phyloP scores from a whole-genome alignment of 1,140 invertebrate species.

The Brachionus plicatilis region DNA sequence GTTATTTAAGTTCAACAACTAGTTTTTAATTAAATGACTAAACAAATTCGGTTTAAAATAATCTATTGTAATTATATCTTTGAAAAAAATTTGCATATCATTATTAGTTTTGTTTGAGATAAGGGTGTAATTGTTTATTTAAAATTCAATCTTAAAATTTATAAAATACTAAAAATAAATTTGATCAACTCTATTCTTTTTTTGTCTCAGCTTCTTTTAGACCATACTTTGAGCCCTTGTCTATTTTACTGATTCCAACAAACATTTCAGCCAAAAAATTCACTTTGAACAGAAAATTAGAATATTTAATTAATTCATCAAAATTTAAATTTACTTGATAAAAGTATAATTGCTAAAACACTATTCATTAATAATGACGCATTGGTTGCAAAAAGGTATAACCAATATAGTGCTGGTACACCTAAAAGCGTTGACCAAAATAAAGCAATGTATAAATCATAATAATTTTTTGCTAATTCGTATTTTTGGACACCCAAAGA shows the following conservation, averaged over 20 bases:
- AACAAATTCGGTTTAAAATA: background rate
- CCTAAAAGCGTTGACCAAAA: conserved; percentile 49
- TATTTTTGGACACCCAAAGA: conserved; percentile 46
- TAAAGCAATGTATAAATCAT: conserved; percentile 47
- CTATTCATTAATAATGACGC: background rate
- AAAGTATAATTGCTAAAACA: background rate
- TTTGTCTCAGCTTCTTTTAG: background rate
- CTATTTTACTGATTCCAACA: conserved; percentile 23
- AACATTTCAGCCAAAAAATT: background rate
- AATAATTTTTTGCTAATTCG: conserved; percentile 45
- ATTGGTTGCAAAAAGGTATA: conserved; percentile 43
- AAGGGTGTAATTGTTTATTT: background rate
- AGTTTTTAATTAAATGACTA: background rate
- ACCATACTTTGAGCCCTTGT: conserved; percentile 33
- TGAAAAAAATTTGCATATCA: background rate
- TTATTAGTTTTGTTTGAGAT: background rate
- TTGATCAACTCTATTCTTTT: background rate
- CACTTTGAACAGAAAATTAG: background rate
- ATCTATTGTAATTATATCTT: background rate
- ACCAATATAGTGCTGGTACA: conserved; percentile 48
- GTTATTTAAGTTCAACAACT: background rate
- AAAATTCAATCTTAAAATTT: background rate
- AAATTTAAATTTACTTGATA: conserved; percentile 4
- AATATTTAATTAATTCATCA: too few species aligned
- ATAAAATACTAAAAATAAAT: conserved; percentile 3